Evolutionary conservation across 2,113 vertebrate genomes (phyloP).

Genomic region (Pogonocichla stellata): DNA sequence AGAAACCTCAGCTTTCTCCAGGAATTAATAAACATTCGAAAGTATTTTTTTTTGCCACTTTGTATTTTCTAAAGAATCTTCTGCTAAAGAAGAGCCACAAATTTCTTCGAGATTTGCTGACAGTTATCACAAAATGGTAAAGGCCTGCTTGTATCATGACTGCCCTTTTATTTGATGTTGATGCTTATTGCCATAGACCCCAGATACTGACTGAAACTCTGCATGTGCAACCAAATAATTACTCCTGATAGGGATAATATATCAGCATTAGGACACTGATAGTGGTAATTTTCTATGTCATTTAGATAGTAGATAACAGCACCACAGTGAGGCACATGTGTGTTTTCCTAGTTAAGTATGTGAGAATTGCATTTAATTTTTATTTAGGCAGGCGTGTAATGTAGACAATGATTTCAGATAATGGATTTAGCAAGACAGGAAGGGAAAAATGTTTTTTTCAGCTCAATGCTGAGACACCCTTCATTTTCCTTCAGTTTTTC

Average conservation of each 20-base stretch:
- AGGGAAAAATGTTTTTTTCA: background rate
- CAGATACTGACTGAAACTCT: constrained; percentile 24
- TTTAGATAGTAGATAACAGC: constrained; percentile 41
- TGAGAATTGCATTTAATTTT: constrained; percentile 6
- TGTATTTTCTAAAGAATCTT: background rate
- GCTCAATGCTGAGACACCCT: background rate
- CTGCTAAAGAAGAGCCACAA: background rate
- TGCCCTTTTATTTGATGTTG: constrained; percentile 28
- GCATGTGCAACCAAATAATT: constrained; percentile 48
- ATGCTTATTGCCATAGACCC: constrained; percentile 33
- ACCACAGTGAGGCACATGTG: background rate
- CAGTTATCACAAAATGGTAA: background rate
- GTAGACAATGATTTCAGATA: background rate
- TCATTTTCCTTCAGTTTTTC: background rate
- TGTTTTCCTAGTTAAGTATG: background rate
- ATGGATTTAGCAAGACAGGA: background rate
- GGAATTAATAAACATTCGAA: background rate
- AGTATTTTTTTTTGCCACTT: background rate
- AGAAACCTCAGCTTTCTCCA: background rate
- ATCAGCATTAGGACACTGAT: constrained; percentile 37
- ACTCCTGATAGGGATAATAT: constrained; percentile 41
- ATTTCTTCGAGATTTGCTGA: background rate
- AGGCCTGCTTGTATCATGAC: background rate
- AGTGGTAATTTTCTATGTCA: constrained; percentile 35
- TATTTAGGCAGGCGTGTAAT: background rate